A percentile compares a stretch with the other conserved stretches of the same genome.
Conservation (phyloP, 2,888 invertebrate genomes). For the Drosophila pullipes region DNA sequence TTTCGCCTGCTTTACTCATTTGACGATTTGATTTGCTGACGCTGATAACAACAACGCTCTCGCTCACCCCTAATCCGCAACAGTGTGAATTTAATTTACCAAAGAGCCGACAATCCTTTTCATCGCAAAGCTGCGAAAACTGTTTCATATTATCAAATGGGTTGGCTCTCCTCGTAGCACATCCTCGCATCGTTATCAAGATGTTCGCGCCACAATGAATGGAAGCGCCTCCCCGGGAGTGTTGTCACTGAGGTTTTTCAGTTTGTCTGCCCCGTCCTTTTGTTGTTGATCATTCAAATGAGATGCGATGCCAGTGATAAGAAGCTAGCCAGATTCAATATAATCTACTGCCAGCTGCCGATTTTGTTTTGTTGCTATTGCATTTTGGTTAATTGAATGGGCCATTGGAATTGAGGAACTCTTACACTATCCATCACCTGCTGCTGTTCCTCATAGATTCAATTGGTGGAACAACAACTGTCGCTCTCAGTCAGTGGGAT, state of each 20-base stretch:
- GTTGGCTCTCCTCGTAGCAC: not conserved
- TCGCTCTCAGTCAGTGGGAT: slow-evolving; percentile 43
- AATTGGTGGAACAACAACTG: slow-evolving; percentile 17
- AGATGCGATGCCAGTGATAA: slow-evolving; percentile 48
- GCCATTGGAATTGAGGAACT: not conserved
- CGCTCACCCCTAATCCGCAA: slow-evolving; percentile 66
- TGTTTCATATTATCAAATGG: slow-evolving; percentile 51
- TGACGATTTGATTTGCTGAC: slow-evolving; percentile 71
- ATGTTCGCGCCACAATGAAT: slow-evolving; percentile 69
- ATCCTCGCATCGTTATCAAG: slow-evolving; percentile 67
- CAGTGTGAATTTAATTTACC: slow-evolving; percentile 81
- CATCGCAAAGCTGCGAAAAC: slow-evolving; percentile 27
- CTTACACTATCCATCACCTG: slow-evolving; percentile 32
- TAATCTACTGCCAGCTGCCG: slow-evolving; percentile 60
- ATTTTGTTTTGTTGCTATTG: slow-evolving; percentile 10
- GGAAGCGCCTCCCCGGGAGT: slow-evolving; percentile 18
- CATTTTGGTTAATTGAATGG: slow-evolving; percentile 45
- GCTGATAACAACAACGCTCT: slow-evolving; percentile 38
- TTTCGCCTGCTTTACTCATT: slow-evolving; percentile 54
- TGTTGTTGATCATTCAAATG: slow-evolving; percentile 60
- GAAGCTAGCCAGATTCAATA: slow-evolving; percentile 19
- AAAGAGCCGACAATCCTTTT: slow-evolving; percentile 73
- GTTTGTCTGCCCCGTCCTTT: slow-evolving; percentile 17
- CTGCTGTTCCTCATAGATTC: slow-evolving; percentile 16
- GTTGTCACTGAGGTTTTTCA: slow-evolving; percentile 30